Evolutionary conservation across 2,797 vertebrate genomes (phyloP).

Genomic region (Thamnophis elegans): DNA sequence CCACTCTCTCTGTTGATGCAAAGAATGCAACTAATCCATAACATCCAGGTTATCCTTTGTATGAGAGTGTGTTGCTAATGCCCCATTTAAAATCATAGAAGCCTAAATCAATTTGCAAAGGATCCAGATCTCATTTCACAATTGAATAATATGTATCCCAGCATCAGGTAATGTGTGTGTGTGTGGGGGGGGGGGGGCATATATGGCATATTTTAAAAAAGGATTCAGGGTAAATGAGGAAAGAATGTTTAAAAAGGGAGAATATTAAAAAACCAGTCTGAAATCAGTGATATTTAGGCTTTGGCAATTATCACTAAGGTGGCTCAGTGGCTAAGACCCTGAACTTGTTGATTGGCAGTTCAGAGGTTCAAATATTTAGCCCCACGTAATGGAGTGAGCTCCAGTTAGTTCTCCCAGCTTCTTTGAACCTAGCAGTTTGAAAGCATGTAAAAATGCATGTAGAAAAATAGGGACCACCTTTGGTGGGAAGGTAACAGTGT

Average conservation of each 20-base stretch:
- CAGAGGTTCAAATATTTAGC: too few species aligned
- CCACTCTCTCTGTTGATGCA: not conserved
- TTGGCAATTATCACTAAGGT: not conserved
- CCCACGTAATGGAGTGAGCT: too few species aligned
- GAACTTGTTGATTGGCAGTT: too few species aligned
- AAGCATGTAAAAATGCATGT: too few species aligned
- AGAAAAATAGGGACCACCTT: too few species aligned
- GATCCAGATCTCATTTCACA: conserved; percentile 7
- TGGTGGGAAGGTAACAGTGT: too few species aligned
- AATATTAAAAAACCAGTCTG: not conserved
- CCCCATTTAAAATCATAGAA: conserved; percentile 1
- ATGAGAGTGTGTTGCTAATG: not conserved
- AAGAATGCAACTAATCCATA: not conserved
- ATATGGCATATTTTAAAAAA: not conserved
- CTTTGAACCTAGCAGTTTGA: too few species aligned
- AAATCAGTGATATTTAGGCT: not conserved
- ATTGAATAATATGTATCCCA: conserved; percentile 4
- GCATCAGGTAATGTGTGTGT: not conserved
- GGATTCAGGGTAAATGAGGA: not conserved
- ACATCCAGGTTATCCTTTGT: not conserved
- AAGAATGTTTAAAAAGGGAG: not conserved
- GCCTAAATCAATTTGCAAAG: conserved; percentile 19
- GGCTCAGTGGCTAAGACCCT: too few species aligned
- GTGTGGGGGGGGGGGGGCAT: too few species aligned
- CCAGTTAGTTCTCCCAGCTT: too few species aligned